A percentile compares a stretch with the other conserved stretches of the same genome.
phyloP scores from a whole-genome alignment of 2,888 invertebrate species.

The Zele albiditarsus region DNA sequence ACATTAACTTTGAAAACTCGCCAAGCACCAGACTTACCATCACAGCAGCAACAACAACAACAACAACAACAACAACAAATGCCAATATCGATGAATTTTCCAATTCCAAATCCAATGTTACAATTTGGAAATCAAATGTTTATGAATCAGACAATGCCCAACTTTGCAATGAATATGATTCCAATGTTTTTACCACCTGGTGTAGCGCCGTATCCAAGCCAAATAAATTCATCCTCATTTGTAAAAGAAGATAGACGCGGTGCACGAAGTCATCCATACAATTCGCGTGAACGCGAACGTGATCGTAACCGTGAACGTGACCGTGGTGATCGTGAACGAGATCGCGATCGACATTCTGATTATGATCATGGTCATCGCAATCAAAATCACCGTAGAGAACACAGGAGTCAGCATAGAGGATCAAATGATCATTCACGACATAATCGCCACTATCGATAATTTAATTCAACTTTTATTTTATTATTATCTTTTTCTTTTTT shows the following conservation, averaged over 20 bases:
- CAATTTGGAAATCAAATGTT: constrained; percentile 61
- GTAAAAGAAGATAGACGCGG: constrained; percentile 45
- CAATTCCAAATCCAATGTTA: constrained; percentile 52
- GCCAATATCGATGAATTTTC: constrained; percentile 25
- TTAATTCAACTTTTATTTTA: background rate
- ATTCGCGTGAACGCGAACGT: constrained; percentile 46
- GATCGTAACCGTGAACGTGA: constrained; percentile 44
- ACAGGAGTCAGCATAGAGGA: constrained; percentile 40
- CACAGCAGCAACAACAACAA: constrained; percentile 51
- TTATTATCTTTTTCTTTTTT: background rate
- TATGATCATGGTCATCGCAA: constrained; percentile 52
- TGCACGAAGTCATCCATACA: constrained; percentile 47
- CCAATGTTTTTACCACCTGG: constrained; percentile 48
- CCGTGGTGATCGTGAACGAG: constrained; percentile 36
- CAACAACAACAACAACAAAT: constrained; percentile 46
- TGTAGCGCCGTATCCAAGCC: constrained; percentile 51
- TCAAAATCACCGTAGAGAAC: constrained; percentile 35
- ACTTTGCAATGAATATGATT: constrained; percentile 44
- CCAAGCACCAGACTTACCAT: constrained; percentile 44
- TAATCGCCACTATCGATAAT: constrained; percentile 53
- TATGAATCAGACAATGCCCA: constrained; percentile 50
- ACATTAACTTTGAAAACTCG: constrained; percentile 73
- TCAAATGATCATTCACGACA: constrained; percentile 49
- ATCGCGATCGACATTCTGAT: constrained; percentile 42
- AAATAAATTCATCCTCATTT: constrained; percentile 43